Percentiles rank a stretch among this genome's conserved stretches.
Evolutionary conservation across 2,888 invertebrate species (phyloP).

Genomic region (Tiphia femorata): DNA sequence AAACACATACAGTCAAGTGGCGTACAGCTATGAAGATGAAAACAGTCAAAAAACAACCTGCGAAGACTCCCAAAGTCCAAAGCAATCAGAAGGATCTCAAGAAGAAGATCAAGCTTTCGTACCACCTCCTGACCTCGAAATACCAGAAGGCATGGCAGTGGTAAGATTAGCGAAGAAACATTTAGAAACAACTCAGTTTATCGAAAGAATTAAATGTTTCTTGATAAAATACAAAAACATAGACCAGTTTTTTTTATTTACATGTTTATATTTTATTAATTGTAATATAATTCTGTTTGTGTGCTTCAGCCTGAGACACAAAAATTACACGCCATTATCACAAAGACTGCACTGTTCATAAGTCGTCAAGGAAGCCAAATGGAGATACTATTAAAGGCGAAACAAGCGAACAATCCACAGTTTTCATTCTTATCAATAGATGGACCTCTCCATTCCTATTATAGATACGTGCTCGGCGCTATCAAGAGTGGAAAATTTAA

Average conservation of each 20-base stretch:
- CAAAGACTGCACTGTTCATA: conserved; percentile 92
- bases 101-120: conserved; percentile 82
- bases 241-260: conserved; percentile 1
- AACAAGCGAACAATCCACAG: conserved; percentile 93
- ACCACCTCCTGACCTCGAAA: conserved; percentile 79
- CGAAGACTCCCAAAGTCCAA: conserved; percentile 66
- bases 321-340: conserved; percentile 93
- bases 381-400: conserved; percentile 98
- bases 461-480: conserved; percentile 81
- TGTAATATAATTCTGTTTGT: too few relatives aligned
- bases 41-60: conserved; percentile 68
- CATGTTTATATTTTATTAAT: too few relatives aligned
- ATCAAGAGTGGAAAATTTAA: conserved; percentile 78
- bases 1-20: conserved; percentile 78
- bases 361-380: conserved; percentile 94
- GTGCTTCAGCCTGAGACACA: conserved; percentile 84
- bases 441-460: conserved; percentile 87
- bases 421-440: conserved; percentile 94
- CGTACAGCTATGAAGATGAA: conserved; percentile 77
- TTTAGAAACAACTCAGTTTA: too few relatives aligned
- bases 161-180: conserved; percentile 72
- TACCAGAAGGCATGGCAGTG: conserved; percentile 81
- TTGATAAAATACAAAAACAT: too few relatives aligned
- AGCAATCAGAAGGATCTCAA: conserved; percentile 68
- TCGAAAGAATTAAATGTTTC: too few relatives aligned